These are phyloP conservation scores for Euphysa ruthae DNA, from an alignment of 30 jellyfish, hydroid and myxozoan species.

Conservation along the genomic window DNA sequence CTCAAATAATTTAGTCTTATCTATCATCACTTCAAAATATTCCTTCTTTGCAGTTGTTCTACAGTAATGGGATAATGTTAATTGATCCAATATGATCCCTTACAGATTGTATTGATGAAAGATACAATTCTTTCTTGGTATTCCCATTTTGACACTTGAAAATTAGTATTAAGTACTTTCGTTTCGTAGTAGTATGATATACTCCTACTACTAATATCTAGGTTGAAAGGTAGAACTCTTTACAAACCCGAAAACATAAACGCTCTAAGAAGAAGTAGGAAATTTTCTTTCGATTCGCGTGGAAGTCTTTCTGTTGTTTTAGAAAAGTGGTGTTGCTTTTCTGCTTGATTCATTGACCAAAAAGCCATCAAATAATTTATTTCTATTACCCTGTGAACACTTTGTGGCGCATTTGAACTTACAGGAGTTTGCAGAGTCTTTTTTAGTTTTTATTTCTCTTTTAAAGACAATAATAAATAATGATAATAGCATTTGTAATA, in stretches of 20 bases:
- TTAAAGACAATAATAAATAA: too few relatives aligned
- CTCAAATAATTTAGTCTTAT: neutral
- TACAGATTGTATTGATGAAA: too few relatives aligned
- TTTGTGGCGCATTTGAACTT: too few relatives aligned
- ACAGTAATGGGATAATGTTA: neutral
- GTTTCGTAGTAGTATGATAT: too few relatives aligned
- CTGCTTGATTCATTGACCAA: neutral
- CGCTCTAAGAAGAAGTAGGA: neutral
- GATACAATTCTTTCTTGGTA: too few relatives aligned
- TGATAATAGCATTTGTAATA: too few relatives aligned
- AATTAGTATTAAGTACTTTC: too few relatives aligned
- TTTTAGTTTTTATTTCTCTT: neutral
- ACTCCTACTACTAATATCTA: too few relatives aligned
- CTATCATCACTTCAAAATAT: neutral
- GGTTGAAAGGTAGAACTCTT: neutral
- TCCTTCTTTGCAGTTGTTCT: neutral
- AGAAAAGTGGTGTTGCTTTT: slow-evolving; percentile 3
- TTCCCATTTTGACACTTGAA: too few relatives aligned
- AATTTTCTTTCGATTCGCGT: neutral
- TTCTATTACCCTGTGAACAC: neutral
- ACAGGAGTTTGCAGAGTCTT: neutral
- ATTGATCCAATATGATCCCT: too few relatives aligned
- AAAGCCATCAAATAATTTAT: neutral
- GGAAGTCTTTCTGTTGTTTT: slow-evolving; percentile 1
- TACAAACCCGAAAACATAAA: neutral